Conservation (phyloP, 1,140 invertebrate species). For the Drosophila leontia region DNA sequence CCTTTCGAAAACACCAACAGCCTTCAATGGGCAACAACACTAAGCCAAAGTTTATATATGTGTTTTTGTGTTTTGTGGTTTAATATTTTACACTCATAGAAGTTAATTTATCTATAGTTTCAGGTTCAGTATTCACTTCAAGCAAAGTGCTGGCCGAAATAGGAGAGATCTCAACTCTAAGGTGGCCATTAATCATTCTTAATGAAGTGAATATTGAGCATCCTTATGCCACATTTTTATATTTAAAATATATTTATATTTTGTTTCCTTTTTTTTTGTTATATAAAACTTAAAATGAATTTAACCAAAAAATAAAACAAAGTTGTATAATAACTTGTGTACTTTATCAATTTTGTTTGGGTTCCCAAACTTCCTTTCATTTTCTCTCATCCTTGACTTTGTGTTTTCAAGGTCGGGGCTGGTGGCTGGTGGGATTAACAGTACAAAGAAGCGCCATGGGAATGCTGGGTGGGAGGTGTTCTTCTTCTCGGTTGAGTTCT, state of each 20-base stretch:
- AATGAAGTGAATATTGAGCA: slow-evolving; percentile 42
- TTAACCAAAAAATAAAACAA: slow-evolving; percentile 69
- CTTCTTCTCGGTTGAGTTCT: slow-evolving; percentile 24
- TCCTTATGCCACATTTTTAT: slow-evolving; percentile 47
- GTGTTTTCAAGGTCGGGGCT: slow-evolving; percentile 35
- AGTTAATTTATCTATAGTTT: slow-evolving; percentile 21
- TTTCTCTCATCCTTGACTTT: slow-evolving; percentile 17
- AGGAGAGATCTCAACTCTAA: slow-evolving; percentile 7
- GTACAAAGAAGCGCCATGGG: slow-evolving; percentile 58
- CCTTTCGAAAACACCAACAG: slow-evolving; percentile 56
- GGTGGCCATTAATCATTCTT: slow-evolving; percentile 19
- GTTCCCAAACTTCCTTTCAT: slow-evolving; percentile 14
- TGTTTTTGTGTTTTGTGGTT: slow-evolving; percentile 28
- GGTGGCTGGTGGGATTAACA: slow-evolving; percentile 41
- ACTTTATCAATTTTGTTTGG: slow-evolving; percentile 61
- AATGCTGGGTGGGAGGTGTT: slow-evolving; percentile 59
- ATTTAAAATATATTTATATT: slow-evolving; percentile 73
- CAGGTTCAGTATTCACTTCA: slow-evolving; percentile 36
- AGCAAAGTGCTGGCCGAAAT: not conserved
- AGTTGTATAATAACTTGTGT: slow-evolving; percentile 69
- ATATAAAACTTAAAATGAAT: slow-evolving; percentile 76
- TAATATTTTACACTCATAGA: slow-evolving; percentile 45
- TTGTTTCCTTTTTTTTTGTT: slow-evolving; percentile 19
- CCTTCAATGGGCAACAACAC: slow-evolving; percentile 6
- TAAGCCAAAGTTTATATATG: slow-evolving; percentile 37